Percentiles rank a stretch among this genome's conserved stretches.
Conservation (phyloP, 2,888 invertebrate species). For the Pristionchus exspectatus region DNA sequence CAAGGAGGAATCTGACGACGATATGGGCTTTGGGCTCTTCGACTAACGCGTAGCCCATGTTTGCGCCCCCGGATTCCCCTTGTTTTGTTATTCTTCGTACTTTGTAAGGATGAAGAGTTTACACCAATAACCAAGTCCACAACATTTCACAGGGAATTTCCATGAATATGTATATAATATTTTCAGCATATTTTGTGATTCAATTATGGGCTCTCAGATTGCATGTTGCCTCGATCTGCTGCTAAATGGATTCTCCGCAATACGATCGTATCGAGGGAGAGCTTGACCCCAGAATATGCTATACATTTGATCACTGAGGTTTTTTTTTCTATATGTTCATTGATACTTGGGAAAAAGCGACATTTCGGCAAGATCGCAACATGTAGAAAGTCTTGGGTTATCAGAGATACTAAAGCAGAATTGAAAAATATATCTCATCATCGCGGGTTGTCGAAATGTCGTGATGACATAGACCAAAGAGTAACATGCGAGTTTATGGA, state of each 20-base stretch:
- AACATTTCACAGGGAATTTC: not conserved
- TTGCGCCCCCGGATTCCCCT: not conserved
- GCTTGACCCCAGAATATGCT: not conserved
- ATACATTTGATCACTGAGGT: not conserved
- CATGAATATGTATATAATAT: not conserved
- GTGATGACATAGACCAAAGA: too few relatives aligned
- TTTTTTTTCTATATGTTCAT: too few relatives aligned
- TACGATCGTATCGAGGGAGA: not conserved
- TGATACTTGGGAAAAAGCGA: too few relatives aligned
- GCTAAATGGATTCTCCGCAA: not conserved
- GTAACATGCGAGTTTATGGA: too few relatives aligned
- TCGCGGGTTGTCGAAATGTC: too few relatives aligned
- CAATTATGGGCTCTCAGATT: not conserved
- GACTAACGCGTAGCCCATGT: constrained; percentile 81
- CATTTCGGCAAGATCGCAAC: too few relatives aligned
- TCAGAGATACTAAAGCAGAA: too few relatives aligned
- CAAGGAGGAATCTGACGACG: constrained; percentile 82
- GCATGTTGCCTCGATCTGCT: not conserved
- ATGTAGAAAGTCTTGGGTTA: too few relatives aligned
- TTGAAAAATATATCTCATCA: too few relatives aligned
- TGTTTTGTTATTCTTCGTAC: constrained; percentile 64
- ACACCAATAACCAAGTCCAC: not conserved
- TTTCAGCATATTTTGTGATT: not conserved
- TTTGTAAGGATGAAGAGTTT: constrained; percentile 47
- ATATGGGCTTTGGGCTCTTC: constrained; percentile 84